Evolutionary conservation across 2,113 vertebrate species (phyloP), one percentile per base, ranked within the genome.

Genomic region (Thamnaconus septentrionalis): DNA sequence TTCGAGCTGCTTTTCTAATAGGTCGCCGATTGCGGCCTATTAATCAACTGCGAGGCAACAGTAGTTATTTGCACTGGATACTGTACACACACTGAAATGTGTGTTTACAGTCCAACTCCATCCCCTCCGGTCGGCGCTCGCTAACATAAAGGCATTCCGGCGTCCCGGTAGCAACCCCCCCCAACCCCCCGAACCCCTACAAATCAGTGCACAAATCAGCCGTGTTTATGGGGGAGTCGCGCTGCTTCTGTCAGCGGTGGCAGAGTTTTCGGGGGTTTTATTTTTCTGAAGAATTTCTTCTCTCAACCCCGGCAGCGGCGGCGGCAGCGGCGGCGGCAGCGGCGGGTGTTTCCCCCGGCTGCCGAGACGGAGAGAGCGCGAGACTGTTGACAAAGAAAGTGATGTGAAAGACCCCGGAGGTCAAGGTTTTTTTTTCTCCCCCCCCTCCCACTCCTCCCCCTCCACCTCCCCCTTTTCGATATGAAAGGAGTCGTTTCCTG

Each of bases 401-500:
- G 85, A 82, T 83, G 81, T 76, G 82, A 84, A 31, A 81, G 73
- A 75, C 61, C 79, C 72, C 61, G 48, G 81, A 87, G 89, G 88
- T 87, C 82, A 86, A 67, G 71, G 80, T 76, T 71, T 31, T 31
- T 31, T 31, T 31, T 31, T 31, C 18, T 31, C 18, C 18, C 18
- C 18, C 18, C 18, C 18, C 18, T 2, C 64, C 39, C 10, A 6
- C 9, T 41, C 0, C 40, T 2, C 18, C 8, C 64, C 39, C 10
- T 6, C 9, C 46, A 0, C 40, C 48, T 9, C 11, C 44, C 4
- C 41, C 47, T 72, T 71, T 80, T 81, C 79, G 65, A 72, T 87
- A 80, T 85, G 86, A 90, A 90, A 89, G 89, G 72, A 69, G 76
- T 86, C 66, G 69, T 83, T 91, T 91, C 90, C 89, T 91, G 84